Evolutionary conservation across 2,113 vertebrate genomes (phyloP), one percentile per base, ranked within the genome.

Genomic region (Crypturellus undulatus): DNA sequence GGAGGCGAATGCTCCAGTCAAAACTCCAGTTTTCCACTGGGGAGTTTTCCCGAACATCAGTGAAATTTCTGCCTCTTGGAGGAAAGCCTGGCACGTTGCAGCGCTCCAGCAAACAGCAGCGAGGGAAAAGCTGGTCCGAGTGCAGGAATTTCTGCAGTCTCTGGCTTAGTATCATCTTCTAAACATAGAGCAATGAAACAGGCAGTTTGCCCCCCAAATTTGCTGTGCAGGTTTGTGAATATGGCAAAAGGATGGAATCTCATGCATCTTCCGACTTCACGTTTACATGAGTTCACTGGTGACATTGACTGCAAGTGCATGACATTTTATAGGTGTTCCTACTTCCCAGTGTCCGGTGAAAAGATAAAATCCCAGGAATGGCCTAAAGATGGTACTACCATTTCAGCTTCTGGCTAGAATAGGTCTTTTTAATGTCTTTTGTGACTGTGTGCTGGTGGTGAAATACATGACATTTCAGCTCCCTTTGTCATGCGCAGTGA

Each of bases 171-270:
- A 15, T 70, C n/a, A 5, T 24, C 58, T 68, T 52, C 21, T 38
- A 45, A 67, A 59, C 38, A 17, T 0, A 51, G 76, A 54, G 21
- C 11, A 9, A 11, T 4, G 21, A 58, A 69, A 32, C 2, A 76
- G 30, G 8, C 62, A 24, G 51, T 52, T 69, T 49, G 4, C 10
- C 8, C 45, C 30, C 11, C 60, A 26, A 52, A 19, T 40, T 56
- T 72, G 24, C 87, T 86, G 58, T 13, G 26, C 28, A 79, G 87
- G 38, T 77, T 90, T 80, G 68, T 92, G 85, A 96, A 95, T 97
- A 97, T 97, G 97, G 97, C 96, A 98, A 98, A 98, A 98, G 97
- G 97, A 97, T 98, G 97, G 97, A 97, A 98, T 98, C 95, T 97
- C 98, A 98, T 98, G 98, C 97, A 98, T 99, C 95, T 97, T 97